A percentile compares a stretch with the other conserved stretches of the same genome.
phyloP scores from a whole-genome alignment of 2,797 vertebrate genomes.

The Propithecus perrieri region DNA sequence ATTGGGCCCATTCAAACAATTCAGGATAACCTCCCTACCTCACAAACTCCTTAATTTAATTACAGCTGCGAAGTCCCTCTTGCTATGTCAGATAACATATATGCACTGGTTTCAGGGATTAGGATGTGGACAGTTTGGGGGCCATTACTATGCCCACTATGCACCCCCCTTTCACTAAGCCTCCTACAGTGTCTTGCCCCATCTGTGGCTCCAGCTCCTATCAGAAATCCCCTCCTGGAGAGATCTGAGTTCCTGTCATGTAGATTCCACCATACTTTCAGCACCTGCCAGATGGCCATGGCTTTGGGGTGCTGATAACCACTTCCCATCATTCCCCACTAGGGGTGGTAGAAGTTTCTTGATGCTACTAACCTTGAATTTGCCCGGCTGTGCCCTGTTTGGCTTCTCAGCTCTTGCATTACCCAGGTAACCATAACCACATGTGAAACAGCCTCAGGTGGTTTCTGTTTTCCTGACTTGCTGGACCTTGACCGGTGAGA shows the following conservation, averaged over 20 bases:
- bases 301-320: not conserved
- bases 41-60: not conserved
- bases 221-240: not conserved
- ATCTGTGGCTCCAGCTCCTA: not conserved
- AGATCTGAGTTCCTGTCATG: not conserved
- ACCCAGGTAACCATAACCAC: not conserved
- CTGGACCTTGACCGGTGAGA: not conserved
- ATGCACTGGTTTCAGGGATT: not conserved
- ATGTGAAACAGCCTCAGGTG: not conserved
- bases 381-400: not conserved
- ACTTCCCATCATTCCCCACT: not conserved
- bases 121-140: not conserved
- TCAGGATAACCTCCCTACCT: not conserved
- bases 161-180: not conserved
- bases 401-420: not conserved
- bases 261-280: not conserved
- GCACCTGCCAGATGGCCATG: no score
- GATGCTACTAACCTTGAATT: not conserved
- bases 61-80: not conserved
- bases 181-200: no score
- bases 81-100: not conserved
- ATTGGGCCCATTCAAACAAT: not conserved
- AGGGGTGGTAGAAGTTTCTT: not conserved
- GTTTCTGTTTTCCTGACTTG: not conserved
- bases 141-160: not conserved